Evolutionary conservation across 2,888 invertebrate species (phyloP), one percentile per base, ranked within the genome.

Genomic region (Oxystoma pomonae): DNA sequence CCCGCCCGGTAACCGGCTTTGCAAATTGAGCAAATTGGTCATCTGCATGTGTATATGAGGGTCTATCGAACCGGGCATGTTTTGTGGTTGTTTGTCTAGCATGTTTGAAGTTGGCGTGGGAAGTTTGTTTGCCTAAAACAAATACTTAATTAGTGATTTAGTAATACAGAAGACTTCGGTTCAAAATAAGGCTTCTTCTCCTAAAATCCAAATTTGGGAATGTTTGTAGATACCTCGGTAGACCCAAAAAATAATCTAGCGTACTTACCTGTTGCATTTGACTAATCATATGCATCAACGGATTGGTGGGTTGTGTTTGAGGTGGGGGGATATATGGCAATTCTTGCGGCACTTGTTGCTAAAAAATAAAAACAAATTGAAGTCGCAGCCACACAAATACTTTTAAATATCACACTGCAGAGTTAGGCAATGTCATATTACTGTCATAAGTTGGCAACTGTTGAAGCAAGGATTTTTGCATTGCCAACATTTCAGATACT

Each of bases 251-350:
- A 51, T 53, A 50, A 22, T 17, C 59, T 35, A 12, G 12, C 3
- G 12, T 35, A 64, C 72, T 69, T 71, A 80, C 82, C 78, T 83
- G 83, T 72, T 84, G 84, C 80, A 84, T 81, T 74, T 84, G 84
- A 75, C 77, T 83, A 62, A 84, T 83, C 74, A 84, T 80, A 65
- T 83, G 83, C 80, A 84, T 82, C 57, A 85, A 78, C 62, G 84
- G 83, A 76, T 83, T 84, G 55, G 82, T 72, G 55, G 80, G 72
- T n/a, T 78, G 73, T 3, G 78, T 70, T 69, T 79, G 78, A 62
- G 35, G 35, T n/a, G n/a, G n/a, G 17, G 76, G 75, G 64, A 80
- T 77, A 70, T 79, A 81, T 51, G 77, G 72, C 57, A 75, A 65
- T 68, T 76, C 76, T 67, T 68, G 75, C 49, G 74, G 70, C 65